Evolutionary conservation across 2,888 invertebrate species (phyloP).

Genomic region (Heterodera filipjevi): DNA sequence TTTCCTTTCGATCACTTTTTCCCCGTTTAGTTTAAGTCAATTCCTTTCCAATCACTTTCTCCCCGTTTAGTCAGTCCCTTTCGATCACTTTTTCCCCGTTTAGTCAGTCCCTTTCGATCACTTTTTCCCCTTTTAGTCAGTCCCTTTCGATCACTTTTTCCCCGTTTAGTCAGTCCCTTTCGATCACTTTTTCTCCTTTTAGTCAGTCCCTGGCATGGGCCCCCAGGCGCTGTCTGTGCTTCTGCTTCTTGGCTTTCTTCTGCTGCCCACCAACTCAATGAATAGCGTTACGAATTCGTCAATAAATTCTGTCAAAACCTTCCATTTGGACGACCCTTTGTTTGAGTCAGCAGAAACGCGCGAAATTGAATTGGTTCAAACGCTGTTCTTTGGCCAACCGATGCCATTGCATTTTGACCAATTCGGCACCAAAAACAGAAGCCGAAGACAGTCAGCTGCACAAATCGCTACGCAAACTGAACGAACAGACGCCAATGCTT

Average conservation of each 20-base stretch:
- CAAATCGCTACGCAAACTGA: not conserved
- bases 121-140: no score
- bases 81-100: no score
- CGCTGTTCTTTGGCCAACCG: conserved; percentile 7
- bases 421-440: not conserved
- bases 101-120: no score
- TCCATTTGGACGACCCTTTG: not conserved
- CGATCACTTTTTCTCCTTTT: no score
- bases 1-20: no score
- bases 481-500: not conserved
- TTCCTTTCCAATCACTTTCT: no score
- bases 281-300: not conserved
- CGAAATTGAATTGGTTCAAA: not conserved
- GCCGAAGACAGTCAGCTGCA: not conserved
- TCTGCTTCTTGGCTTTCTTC: not conserved
- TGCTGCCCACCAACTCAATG: not conserved
- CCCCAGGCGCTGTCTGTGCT: not conserved
- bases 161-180: no score
- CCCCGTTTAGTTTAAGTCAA: no score
- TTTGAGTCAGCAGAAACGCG: not conserved
- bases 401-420: not conserved
- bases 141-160: no score
- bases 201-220: not conserved
- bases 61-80: no score
- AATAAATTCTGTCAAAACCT: not conserved